Conservation (phyloP, 2,797 vertebrate species). For the Phalanger gymnotis region DNA sequence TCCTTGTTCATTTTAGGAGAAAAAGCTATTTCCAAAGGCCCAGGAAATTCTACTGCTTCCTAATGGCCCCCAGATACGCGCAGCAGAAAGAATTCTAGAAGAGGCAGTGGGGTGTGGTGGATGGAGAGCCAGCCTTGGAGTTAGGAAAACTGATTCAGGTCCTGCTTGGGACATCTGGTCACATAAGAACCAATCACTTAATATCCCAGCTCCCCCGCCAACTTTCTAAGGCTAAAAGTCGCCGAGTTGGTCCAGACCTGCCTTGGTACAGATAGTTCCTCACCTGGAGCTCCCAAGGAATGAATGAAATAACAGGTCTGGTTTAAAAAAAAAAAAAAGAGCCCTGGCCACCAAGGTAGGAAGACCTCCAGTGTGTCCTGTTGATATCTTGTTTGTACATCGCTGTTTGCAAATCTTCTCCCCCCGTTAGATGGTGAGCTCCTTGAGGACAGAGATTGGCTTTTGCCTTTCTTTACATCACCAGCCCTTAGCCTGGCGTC, state of each 20-base stretch:
- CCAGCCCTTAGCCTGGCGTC: accelerated
- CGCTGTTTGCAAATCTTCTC: neutral
- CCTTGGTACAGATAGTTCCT: neutral
- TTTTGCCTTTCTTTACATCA: neutral
- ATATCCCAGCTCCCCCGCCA: neutral
- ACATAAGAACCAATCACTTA: neutral
- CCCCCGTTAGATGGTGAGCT: neutral
- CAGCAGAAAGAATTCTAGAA: neutral
- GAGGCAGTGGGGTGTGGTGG: neutral
- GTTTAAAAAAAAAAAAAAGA: neutral
- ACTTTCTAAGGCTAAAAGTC: neutral
- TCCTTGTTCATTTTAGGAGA: neutral
- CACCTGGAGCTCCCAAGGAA: neutral
- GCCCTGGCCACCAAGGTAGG: neutral
- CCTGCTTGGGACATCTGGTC: neutral
- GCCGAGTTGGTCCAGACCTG: neutral
- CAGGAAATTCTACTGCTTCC: neutral
- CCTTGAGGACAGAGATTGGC: neutral
- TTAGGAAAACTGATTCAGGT: neutral
- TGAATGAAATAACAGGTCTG: neutral
- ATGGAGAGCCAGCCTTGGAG: neutral
- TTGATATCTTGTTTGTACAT: neutral
- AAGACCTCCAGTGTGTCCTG: neutral
- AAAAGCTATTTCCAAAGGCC: neutral
- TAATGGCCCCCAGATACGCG: neutral